phyloP scores from a whole-genome alignment of 2,797 vertebrate genomes.

The Coregonus ussuriensis region DNA sequence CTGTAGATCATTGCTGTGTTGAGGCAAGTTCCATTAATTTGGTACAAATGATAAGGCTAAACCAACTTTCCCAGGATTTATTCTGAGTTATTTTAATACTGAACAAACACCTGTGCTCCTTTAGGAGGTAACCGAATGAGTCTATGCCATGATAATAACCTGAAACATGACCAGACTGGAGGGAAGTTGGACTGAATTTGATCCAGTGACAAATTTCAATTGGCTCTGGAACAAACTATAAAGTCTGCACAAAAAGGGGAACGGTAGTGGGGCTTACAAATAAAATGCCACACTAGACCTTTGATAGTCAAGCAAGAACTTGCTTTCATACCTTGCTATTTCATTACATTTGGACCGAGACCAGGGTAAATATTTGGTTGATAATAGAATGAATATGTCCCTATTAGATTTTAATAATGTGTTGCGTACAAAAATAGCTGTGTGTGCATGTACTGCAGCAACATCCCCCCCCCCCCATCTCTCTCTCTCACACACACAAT shows the following conservation, averaged over 20 bases:
- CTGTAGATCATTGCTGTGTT: not conserved
- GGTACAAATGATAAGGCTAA: not conserved
- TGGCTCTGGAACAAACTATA: slow-evolving; percentile 33
- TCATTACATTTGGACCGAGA: slow-evolving; percentile 40
- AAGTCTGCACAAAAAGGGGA: slow-evolving; percentile 25
- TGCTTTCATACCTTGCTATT: slow-evolving; percentile 29
- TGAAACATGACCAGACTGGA: slow-evolving; percentile 59
- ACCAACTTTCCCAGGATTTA: not conserved
- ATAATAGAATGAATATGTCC: slow-evolving; percentile 1
- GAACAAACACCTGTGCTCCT: slow-evolving; percentile 58
- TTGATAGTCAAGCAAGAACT: slow-evolving; percentile 38
- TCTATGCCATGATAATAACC: slow-evolving; percentile 1
- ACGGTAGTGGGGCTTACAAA: slow-evolving; percentile 20
- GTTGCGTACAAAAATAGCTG: not conserved
- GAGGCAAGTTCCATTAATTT: not conserved
- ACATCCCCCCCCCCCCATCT: not conserved
- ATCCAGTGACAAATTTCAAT: slow-evolving; percentile 51
- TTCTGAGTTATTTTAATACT: slow-evolving; percentile 38
- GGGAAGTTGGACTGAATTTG: slow-evolving; percentile 40
- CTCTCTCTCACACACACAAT: slow-evolving; percentile 32
- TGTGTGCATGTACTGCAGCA: not conserved
- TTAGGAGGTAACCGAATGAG: slow-evolving; percentile 29
- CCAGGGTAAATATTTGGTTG: slow-evolving; percentile 23
- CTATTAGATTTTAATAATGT: slow-evolving; percentile 32
- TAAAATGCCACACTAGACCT: slow-evolving; percentile 18